Evolutionary conservation across 1,140 invertebrate genomes (phyloP).

Genomic region (Wasmannia auropunctata): DNA sequence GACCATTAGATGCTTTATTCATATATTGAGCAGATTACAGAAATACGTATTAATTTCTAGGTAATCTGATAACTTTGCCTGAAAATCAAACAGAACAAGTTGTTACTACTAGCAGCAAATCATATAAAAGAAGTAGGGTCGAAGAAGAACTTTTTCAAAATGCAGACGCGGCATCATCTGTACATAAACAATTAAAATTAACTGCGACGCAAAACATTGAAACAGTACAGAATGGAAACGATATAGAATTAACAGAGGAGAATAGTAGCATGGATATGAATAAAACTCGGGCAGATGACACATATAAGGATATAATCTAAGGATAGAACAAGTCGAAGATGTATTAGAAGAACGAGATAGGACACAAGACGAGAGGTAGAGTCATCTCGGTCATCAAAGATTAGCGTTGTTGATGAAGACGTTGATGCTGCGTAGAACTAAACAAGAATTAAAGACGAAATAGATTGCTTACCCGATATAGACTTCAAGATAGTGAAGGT

Average conservation of each 20-base stretch:
- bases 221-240: background rate
- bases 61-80: constrained; percentile 31
- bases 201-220: background rate
- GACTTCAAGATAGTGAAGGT: too few species aligned
- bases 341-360: background rate
- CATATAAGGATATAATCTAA: too few species aligned
- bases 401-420: too few species aligned
- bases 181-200: constrained; percentile 48
- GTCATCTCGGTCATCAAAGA: too few species aligned
- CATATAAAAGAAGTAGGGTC: constrained; percentile 8
- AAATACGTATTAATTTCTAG: constrained; percentile 56
- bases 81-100: constrained; percentile 34
- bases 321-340: too few species aligned
- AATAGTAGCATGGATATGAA: background rate
- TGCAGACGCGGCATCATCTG: background rate
- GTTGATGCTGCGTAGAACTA: too few species aligned
- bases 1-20: background rate
- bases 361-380: background rate
- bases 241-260: background rate
- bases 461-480: too few species aligned
- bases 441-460: too few species aligned
- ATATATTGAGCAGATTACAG: constrained; percentile 1
- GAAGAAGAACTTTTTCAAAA: constrained; percentile 24
- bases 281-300: background rate
- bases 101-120: background rate